phyloP scores from a whole-genome alignment of 2,797 vertebrate species.

The Smutsia temminckii region DNA sequence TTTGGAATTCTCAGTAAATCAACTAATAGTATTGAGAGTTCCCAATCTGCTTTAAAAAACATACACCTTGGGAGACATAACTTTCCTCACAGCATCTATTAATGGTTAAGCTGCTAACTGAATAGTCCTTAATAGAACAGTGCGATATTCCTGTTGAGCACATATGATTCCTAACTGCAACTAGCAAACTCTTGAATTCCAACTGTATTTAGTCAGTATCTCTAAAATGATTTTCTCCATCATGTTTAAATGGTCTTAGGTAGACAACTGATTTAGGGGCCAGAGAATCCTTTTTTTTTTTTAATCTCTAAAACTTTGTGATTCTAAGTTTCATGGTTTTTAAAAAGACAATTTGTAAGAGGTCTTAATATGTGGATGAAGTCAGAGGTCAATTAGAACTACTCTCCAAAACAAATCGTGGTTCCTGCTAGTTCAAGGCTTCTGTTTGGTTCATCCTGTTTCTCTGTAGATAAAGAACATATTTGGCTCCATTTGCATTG shows the following conservation, averaged over 20 bases:
- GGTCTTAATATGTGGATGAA: background rate
- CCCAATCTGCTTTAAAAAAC: conserved; percentile 8
- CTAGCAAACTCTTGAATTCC: background rate
- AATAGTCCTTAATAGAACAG: background rate
- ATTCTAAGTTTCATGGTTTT: background rate
- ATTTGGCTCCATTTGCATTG: background rate
- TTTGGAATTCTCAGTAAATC: background rate
- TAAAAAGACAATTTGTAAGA: conserved; percentile 8
- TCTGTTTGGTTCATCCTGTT: background rate
- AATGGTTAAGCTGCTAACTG: background rate
- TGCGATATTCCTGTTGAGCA: background rate
- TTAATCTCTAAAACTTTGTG: background rate
- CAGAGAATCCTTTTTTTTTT: background rate
- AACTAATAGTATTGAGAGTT: background rate
- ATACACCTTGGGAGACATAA: background rate
- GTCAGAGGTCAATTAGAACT: background rate
- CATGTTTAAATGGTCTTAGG: background rate
- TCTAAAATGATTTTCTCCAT: background rate
- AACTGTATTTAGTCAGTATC: background rate
- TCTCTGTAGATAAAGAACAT: background rate
- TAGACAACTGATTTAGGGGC: background rate
- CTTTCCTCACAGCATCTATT: background rate
- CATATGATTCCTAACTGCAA: background rate
- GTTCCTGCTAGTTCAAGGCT: background rate
- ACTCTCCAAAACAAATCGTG: background rate